phyloP scores from a whole-genome alignment of 2,888 invertebrate species.

The Callosobruchus maculatus region DNA sequence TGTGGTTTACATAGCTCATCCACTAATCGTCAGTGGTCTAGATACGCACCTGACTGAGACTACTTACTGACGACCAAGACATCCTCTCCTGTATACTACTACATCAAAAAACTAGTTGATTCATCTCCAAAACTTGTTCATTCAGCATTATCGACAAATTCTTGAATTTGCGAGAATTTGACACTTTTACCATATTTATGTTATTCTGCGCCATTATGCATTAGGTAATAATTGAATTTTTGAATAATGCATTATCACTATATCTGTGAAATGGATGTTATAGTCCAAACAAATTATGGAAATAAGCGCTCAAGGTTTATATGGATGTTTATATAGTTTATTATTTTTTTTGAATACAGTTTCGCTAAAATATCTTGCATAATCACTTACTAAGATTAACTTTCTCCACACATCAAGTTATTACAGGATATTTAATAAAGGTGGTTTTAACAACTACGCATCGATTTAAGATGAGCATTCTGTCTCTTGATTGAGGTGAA shows the following conservation, averaged over 20 bases:
- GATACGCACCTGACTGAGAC: too few relatives aligned
- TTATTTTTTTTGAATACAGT: neutral
- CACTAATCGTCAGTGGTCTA: too few relatives aligned
- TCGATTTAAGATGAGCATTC: too few relatives aligned
- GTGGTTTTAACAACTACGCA: too few relatives aligned
- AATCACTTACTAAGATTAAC: neutral
- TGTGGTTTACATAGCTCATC: too few relatives aligned
- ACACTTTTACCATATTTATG: neutral
- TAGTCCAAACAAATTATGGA: neutral
- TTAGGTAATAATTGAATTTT: neutral
- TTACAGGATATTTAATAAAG: too few relatives aligned
- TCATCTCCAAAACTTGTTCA: too few relatives aligned
- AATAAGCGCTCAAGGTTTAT: neutral
- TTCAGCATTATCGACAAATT: too few relatives aligned
- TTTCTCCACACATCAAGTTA: neutral
- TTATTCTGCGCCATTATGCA: neutral
- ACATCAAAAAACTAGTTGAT: too few relatives aligned
- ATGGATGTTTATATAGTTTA: neutral
- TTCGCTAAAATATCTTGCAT: neutral
- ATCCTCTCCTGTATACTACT: too few relatives aligned
- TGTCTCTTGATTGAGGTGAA: too few relatives aligned
- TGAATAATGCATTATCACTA: neutral
- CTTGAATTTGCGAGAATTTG: neutral
- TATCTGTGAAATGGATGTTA: neutral
- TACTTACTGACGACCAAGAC: too few relatives aligned